Evolutionary conservation across 2,797 vertebrate genomes (phyloP), one percentile per base, ranked within the genome.

Genomic region (Myiotriccus ornatus): DNA sequence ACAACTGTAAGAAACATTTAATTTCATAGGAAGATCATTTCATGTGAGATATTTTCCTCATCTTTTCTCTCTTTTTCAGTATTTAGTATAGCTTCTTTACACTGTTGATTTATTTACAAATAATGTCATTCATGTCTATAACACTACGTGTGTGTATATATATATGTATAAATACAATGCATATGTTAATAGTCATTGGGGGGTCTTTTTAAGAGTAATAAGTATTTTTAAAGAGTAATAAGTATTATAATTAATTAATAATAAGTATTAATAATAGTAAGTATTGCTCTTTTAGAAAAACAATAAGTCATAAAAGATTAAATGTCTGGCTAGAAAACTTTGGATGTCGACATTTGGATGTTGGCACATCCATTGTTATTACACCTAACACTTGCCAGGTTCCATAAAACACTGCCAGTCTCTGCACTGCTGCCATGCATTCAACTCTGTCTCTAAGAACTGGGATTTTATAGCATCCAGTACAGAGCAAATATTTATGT

Each of bases 331-430:
- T 44, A 85, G 49, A 87, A 95, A 87, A 74, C 39, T 94, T 91
- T 94, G 82, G 60, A 84, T 71, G 57, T 69, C 93, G 62, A 84
- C 70, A 76, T 93, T 92, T 81, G 25, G 37, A 65, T 77, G 50
- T 79, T 91, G 71, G 76, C 89, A 35, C 3, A 23, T 68, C 67
- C 87, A 71, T 65, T 8, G 2, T 69, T 97, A 80, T 92, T 94
- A 64, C 14, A 90, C 10, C 69, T 94, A 85, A 84, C 11, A 2
- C 73, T 89, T 95, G 43, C 71, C 86, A 95, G 93, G 69, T 94
- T 95, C 96, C 87, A 90, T 91, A 56, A 87, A 95, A 80, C 25
- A 57, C 41, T 70, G 50, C 63, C 60, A 86, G 41, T 34, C 52
- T 76, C 43, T 62, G n/a, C 67, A 55, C 27, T 50, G 32, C 62